These are phyloP conservation scores for Thymallus thymallus DNA, from an alignment of 2,113 vertebrate species.

Conservation along the genomic window DNA sequence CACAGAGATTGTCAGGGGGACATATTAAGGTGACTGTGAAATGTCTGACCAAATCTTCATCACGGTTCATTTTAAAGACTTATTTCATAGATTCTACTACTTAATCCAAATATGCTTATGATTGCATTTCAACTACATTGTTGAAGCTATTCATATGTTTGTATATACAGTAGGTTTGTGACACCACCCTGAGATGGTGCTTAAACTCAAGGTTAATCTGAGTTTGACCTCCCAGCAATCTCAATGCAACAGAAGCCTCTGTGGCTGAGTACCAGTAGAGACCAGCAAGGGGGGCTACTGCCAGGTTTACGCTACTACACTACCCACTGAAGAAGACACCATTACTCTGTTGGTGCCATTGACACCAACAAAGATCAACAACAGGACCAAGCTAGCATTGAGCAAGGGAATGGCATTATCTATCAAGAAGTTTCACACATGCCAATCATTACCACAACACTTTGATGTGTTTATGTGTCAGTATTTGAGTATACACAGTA, in stretches of 20 bases:
- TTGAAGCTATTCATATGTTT: neutral
- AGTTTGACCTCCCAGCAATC: neutral
- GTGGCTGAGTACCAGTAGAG: neutral
- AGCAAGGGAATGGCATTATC: neutral
- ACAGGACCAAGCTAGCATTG: neutral
- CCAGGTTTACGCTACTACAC: neutral
- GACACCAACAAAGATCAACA: neutral
- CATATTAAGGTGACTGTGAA: too few species aligned
- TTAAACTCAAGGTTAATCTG: neutral
- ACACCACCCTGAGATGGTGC: neutral
- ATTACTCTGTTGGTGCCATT: neutral
- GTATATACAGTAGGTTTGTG: neutral
- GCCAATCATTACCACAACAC: neutral
- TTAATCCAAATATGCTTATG: neutral
- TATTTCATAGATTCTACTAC: too few species aligned
- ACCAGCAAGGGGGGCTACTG: neutral
- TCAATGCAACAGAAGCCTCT: neutral
- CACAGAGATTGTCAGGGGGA: too few species aligned
- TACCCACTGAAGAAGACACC: neutral
- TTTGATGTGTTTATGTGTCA: neutral
- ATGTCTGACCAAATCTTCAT: too few species aligned
- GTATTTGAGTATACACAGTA: neutral
- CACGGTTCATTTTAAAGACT: too few species aligned
- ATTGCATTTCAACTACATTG: neutral
- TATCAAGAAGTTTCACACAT: neutral